A percentile compares a stretch with the other conserved stretches of the same genome.
Conservation (phyloP, 1,140 invertebrate species). For the Drosophila nikananu region DNA sequence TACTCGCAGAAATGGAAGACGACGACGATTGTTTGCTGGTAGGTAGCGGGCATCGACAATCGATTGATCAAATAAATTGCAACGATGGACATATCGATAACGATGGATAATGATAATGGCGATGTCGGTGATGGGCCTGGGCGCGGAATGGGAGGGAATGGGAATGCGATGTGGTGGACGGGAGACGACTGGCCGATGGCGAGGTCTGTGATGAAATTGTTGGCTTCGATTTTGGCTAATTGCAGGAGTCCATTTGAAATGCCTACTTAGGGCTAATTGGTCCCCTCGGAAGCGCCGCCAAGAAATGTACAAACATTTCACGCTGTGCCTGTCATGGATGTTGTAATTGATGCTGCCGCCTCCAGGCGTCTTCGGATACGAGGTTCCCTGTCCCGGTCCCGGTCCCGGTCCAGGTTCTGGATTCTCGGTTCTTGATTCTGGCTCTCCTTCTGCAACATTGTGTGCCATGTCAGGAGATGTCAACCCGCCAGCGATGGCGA, state of each 20-base stretch:
- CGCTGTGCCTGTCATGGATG: conserved; percentile 81
- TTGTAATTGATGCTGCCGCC: conserved; percentile 81
- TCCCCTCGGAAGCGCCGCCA: conserved; percentile 79
- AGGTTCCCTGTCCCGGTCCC: not conserved
- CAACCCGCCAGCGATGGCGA: conserved; percentile 49
- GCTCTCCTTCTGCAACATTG: conserved; percentile 42
- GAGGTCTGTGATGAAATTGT: conserved; percentile 69
- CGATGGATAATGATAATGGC: conserved; percentile 46
- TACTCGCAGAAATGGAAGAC: conserved; percentile 1
- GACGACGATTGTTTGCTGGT: conserved; percentile 5
- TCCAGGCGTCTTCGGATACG: conserved; percentile 25
- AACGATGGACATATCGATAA: conserved; percentile 39
- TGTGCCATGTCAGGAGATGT: conserved; percentile 78
- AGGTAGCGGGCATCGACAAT: conserved; percentile 35
- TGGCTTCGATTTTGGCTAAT: conserved; percentile 80
- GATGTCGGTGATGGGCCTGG: conserved; percentile 36
- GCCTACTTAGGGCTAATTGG: conserved; percentile 81
- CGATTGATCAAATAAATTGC: conserved; percentile 48
- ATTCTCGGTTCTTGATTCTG: not conserved
- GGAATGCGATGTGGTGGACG: conserved; percentile 3
- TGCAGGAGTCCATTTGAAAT: conserved; percentile 78
- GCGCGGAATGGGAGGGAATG: conserved; percentile 10
- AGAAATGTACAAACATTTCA: conserved; percentile 82
- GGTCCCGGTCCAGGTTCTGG: not conserved
- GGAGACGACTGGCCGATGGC: conserved; percentile 2